Evolutionary conservation across 2,888 invertebrate genomes (phyloP).

Genomic region (Idaea straminata): DNA sequence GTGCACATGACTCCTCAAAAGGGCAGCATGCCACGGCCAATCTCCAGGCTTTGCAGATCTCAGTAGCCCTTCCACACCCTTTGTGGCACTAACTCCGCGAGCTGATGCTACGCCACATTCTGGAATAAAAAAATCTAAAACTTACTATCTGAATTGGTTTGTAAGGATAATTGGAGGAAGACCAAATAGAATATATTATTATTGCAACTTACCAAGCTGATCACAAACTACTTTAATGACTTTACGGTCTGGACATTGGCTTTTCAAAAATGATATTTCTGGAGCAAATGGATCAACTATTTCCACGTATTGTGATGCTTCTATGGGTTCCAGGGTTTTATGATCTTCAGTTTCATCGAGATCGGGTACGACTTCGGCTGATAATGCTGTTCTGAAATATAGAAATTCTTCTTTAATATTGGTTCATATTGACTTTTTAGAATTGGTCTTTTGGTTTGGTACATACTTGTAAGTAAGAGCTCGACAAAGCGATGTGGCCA

Average conservation of each 20-base stretch:
- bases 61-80: slow-evolving; percentile 78
- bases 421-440: not conserved
- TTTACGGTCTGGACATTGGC: slow-evolving; percentile 86
- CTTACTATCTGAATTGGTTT: not conserved
- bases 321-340: slow-evolving; percentile 51
- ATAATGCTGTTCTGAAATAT: slow-evolving; percentile 82
- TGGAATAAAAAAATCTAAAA: slow-evolving; percentile 32
- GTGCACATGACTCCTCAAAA: slow-evolving; percentile 91
- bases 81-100: slow-evolving; percentile 65
- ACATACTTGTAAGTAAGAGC: slow-evolving; percentile 87
- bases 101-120: slow-evolving; percentile 87
- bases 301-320: slow-evolving; percentile 83
- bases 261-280: slow-evolving; percentile 90
- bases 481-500: slow-evolving; percentile 88
- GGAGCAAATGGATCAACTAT: slow-evolving; percentile 90
- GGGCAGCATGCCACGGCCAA: slow-evolving; percentile 95
- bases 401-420: not conserved
- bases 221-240: slow-evolving; percentile 90
- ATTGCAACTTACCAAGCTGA: slow-evolving; percentile 81
- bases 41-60: slow-evolving; percentile 90
- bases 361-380: slow-evolving; percentile 84
- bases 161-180: not conserved
- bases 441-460: slow-evolving; percentile 7
- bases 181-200: not conserved
- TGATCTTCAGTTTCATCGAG: slow-evolving; percentile 81